A percentile compares a stretch with the other conserved stretches of the same genome.
These are phyloP conservation scores for Archilochus colubris DNA, from an alignment of 2,113 vertebrate species.

Conservation along the genomic window DNA sequence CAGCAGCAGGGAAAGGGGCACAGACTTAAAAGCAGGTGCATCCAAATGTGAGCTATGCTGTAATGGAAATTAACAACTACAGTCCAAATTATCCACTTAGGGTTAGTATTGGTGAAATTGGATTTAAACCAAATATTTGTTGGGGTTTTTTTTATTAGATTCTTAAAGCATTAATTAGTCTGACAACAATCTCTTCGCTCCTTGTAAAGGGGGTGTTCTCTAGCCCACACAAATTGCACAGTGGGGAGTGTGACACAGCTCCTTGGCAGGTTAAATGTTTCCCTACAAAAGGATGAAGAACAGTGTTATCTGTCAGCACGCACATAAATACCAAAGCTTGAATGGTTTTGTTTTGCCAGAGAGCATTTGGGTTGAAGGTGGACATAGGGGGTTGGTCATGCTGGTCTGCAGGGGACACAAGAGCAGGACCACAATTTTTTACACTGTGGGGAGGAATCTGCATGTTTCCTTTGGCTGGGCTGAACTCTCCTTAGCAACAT, in stretches of 20 bases:
- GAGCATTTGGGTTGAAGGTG: not conserved
- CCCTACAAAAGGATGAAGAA: not conserved
- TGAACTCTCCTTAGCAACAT: not conserved
- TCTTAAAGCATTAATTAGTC: not conserved
- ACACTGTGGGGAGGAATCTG: not conserved
- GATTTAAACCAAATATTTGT: not conserved
- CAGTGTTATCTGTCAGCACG: not conserved
- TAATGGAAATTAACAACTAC: not conserved
- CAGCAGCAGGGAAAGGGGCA: not conserved
- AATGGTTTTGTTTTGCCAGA: not conserved
- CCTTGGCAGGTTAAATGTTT: not conserved
- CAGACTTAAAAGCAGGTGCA: not conserved
- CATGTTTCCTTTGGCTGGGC: not conserved
- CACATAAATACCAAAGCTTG: not conserved
- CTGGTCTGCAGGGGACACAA: not conserved
- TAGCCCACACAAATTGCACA: not conserved
- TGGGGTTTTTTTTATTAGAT: not conserved
- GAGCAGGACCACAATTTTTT: not conserved
- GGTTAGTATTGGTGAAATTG: not conserved
- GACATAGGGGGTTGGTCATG: rapidly evolving
- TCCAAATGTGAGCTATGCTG: not conserved
- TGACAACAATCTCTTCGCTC: not conserved
- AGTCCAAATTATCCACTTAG: not conserved
- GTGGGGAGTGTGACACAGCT: not conserved
- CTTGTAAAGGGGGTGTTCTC: not conserved